A percentile compares a stretch with the other conserved stretches of the same genome.
These are phyloP conservation scores for Tuberolachnus salignus DNA, from an alignment of 2,888 invertebrate genomes.

Conservation along the genomic window DNA sequence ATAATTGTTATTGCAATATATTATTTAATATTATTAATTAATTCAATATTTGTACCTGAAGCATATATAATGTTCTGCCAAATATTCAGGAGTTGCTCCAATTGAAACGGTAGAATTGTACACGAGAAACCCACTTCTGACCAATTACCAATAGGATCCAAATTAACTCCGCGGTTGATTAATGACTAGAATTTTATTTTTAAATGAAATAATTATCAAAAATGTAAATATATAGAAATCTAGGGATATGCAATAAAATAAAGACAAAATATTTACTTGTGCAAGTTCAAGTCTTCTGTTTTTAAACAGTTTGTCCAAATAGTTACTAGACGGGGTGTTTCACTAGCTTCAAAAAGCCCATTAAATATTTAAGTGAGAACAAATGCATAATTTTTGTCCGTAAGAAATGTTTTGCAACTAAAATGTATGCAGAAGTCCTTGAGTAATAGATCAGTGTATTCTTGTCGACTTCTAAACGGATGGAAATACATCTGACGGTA, in stretches of 20 bases:
- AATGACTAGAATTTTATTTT: conserved; percentile 74
- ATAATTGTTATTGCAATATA: conserved; percentile 59
- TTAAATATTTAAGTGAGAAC: conserved; percentile 82
- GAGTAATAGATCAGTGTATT: conserved; percentile 81
- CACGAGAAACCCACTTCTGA: conserved; percentile 94
- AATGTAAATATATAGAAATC: neutral
- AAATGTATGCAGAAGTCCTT: conserved; percentile 92
- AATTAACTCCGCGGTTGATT: conserved; percentile 95
- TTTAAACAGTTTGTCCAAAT: conserved; percentile 95
- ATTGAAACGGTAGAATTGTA: conserved; percentile 95
- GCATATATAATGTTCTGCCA: conserved; percentile 98
- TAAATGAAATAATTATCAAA: neutral
- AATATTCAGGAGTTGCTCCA: conserved; percentile 98
- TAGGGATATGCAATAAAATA: neutral
- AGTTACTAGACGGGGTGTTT: conserved; percentile 91
- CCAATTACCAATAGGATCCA: conserved; percentile 98
- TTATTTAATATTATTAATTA: conserved; percentile 62
- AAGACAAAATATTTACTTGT: conserved; percentile 65
- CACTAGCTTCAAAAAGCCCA: conserved; percentile 97
- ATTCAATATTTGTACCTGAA: conserved; percentile 67
- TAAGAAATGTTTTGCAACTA: conserved; percentile 94
- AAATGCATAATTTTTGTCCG: conserved; percentile 90
- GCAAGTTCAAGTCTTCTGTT: conserved; percentile 90
- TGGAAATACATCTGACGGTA: conserved; percentile 61
- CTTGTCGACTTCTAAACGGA: conserved; percentile 72